These are phyloP conservation scores for Bombus confusus DNA, from an alignment of 1,140 invertebrate genomes.

Conservation along the genomic window DNA sequence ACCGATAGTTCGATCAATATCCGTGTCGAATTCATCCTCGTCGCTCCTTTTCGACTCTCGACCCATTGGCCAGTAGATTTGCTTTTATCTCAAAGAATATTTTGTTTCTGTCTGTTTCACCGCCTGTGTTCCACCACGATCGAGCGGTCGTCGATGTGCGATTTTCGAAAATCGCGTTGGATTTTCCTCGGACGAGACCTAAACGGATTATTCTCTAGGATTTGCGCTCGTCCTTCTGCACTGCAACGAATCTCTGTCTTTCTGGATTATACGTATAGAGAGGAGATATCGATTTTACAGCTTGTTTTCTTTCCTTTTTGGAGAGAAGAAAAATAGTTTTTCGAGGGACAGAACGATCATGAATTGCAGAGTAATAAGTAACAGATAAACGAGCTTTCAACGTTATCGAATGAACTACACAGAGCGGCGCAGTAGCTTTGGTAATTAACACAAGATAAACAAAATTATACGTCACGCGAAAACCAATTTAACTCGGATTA, in stretches of 20 bases:
- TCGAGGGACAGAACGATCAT: no score
- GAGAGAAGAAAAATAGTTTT: no score
- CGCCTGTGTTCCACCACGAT: background rate
- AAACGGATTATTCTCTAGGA: background rate
- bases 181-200: background rate
- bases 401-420: no score
- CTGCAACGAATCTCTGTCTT: background rate
- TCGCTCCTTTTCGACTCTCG: background rate
- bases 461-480: no score
- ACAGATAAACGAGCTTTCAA: no score
- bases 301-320: no score
- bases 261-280: background rate
- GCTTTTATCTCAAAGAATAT: background rate
- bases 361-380: no score
- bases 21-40: background rate
- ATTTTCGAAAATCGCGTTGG: background rate
- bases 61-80: background rate
- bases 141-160: background rate
- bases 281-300: background rate
- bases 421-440: no score
- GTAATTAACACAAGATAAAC: no score
- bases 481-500: no score
- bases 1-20: constrained; percentile 20
- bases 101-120: background rate
- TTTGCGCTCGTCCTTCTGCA: background rate